Percentiles rank a stretch among this genome's conserved stretches.
These are phyloP conservation scores for Priocnemis perturbator DNA, from an alignment of 2,888 invertebrate species.

Conservation along the genomic window DNA sequence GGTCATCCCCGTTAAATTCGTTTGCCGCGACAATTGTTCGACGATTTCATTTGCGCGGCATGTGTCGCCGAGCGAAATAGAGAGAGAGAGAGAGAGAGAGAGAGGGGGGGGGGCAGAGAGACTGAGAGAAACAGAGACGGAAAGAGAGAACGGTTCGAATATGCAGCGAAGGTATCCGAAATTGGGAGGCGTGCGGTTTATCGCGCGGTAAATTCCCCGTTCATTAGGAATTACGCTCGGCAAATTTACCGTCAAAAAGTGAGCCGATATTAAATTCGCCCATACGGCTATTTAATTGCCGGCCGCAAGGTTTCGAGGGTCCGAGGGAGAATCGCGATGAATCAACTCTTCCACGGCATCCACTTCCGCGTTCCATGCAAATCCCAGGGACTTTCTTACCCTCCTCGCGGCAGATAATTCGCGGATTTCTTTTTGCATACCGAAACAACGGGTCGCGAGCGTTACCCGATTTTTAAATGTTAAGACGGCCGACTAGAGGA, in stretches of 20 bases:
- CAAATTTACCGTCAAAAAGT: constrained; percentile 22
- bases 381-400: too few species aligned
- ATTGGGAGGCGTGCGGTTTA: constrained; percentile 18
- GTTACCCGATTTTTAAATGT: too few species aligned
- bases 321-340: not conserved
- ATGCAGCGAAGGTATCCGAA: constrained; percentile 8
- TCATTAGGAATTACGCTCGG: constrained; percentile 33
- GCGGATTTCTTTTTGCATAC: too few species aligned
- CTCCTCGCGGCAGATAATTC: too few species aligned
- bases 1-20: too few species aligned
- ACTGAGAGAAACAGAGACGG: not conserved
- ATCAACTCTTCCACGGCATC: too few species aligned
- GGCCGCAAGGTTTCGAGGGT: constrained; percentile 2
- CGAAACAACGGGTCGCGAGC: too few species aligned
- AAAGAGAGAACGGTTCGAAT: too few species aligned
- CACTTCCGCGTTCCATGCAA: too few species aligned
- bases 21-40: too few species aligned
- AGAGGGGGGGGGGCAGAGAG: not conserved
- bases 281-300: not conserved
- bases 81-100: not conserved
- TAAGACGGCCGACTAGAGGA: too few species aligned
- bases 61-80: constrained; percentile 8
- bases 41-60: not conserved
- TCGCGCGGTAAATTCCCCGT: constrained; percentile 44
- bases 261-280: constrained; percentile 18